A percentile compares a stretch with the other conserved stretches of the same genome.
Conservation (phyloP, 2,888 invertebrate genomes). For the Caenorhabditis plicata region DNA sequence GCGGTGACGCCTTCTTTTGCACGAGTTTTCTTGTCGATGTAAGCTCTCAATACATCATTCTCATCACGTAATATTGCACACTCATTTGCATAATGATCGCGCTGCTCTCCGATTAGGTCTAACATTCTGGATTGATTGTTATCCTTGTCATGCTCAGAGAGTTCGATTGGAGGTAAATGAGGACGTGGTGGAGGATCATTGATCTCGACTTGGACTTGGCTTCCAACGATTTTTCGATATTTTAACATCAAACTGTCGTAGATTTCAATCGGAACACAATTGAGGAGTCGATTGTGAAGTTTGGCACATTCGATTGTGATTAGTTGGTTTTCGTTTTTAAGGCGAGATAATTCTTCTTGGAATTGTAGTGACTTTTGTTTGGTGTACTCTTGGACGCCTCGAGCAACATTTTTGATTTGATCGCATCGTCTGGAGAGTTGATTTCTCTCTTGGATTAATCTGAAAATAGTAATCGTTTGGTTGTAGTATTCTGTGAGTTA, state of each 20-base stretch:
- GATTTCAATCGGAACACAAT: conserved; percentile 48
- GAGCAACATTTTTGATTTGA: too few relatives aligned
- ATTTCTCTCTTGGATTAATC: too few relatives aligned
- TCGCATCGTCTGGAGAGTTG: too few relatives aligned
- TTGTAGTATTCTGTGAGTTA: too few relatives aligned
- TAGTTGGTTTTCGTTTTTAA: too few relatives aligned
- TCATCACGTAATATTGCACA: conserved; percentile 43
- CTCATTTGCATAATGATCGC: conserved; percentile 52
- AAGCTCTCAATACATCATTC: conserved; percentile 51
- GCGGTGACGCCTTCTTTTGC: too few relatives aligned
- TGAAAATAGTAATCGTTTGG: too few relatives aligned
- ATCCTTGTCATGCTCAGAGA: background rate
- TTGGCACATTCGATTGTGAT: conserved; percentile 52
- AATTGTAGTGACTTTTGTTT: too few relatives aligned
- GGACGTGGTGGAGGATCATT: background rate
- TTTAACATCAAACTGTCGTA: conserved; percentile 44
- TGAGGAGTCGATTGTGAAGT: conserved; percentile 51
- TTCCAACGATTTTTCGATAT: conserved; percentile 19
- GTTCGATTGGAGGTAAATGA: background rate
- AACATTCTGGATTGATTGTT: conserved; percentile 31
- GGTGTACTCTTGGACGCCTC: too few relatives aligned
- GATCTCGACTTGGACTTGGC: conserved; percentile 14
- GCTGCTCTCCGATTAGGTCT: conserved; percentile 49
- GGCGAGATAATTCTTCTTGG: too few relatives aligned
- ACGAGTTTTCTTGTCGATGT: conserved; percentile 60